Base-by-base conservation (phyloP, 2,797 vertebrate species). In the Neosilurus hyrtlii region DNA sequence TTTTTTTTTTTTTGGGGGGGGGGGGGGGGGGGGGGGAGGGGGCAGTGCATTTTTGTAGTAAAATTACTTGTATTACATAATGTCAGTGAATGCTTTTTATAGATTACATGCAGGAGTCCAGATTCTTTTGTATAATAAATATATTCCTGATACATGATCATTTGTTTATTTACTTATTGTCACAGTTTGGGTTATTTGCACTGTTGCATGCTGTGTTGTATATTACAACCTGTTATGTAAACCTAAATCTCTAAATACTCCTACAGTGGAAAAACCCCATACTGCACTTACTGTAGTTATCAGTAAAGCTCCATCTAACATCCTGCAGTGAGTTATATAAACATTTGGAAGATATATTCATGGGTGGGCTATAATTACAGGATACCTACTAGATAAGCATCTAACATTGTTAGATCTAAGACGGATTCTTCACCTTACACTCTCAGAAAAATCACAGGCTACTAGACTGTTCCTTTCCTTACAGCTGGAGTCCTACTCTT, bases 291-390 rank as follows among this genome's bases (percentile, higher is more conserved):
- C 43, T 43, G 43, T 75, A 16, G 74, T 61, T 76, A 76, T 61
- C 30, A 76, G 56, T 59, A 59, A 75, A 76, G 56, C 35, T 76
- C 8, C 20, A 61, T 76, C 56, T 37, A 24, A 16, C 37, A 77
- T 77, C 75, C 57, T 77, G 75, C 24, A 24, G 59, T 63, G 61
- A 16, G 35, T 77, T 24, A 43, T n/a, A 62, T 62, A 61, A 76
- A 76, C 35, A 76, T 35, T 57, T 22, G 30, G 59, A 22, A 22
- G 26, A 37, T 43, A 43, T 61, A 57, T 18, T 16, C 30, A 74
- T 12, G 37, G n/a, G 57, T 15, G 22, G 37, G 59, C 57, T 77
- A 51, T 24, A 77, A 62, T 62, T 49, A 57, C 72, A 57, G 26
- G 54, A 74, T 35, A 61, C 20, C 6, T 12, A 43, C 11, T 37